These are phyloP conservation scores for Phortica magna DNA, from an alignment of 2,888 invertebrate genomes.

Conservation along the genomic window DNA sequence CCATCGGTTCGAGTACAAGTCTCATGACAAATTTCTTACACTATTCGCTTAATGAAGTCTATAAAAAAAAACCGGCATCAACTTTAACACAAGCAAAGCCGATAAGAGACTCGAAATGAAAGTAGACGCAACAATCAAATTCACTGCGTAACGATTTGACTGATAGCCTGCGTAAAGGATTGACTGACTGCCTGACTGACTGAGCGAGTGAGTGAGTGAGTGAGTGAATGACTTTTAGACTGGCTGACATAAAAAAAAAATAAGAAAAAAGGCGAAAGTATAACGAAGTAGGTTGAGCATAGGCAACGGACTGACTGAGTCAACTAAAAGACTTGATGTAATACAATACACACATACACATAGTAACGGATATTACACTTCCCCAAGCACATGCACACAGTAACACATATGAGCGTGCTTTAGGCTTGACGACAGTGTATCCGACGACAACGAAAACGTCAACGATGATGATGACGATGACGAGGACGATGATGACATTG, in stretches of 20 bases:
- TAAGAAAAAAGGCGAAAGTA: background rate
- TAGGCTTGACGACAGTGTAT: background rate
- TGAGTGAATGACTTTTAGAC: constrained; percentile 3
- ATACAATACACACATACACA: constrained; percentile 35
- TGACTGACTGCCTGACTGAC: background rate
- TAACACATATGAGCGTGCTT: background rate
- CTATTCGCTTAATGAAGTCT: too few relatives aligned
- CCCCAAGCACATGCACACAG: constrained; percentile 25
- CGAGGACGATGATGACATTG: background rate
- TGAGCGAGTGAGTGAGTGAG: background rate
- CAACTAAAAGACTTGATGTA: constrained; percentile 24
- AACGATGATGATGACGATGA: background rate
- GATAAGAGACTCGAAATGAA: background rate
- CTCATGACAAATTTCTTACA: too few relatives aligned
- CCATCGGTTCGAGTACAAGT: too few relatives aligned
- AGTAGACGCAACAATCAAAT: constrained; percentile 18
- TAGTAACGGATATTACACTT: constrained; percentile 45
- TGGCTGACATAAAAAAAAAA: constrained; percentile 6
- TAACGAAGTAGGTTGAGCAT: too few relatives aligned
- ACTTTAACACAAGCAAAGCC: too few relatives aligned
- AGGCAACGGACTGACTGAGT: constrained; percentile 5
- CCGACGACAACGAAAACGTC: constrained; percentile 8
- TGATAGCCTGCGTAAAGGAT: background rate
- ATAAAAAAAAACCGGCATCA: too few relatives aligned
- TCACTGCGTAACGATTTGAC: background rate